Evolutionary conservation across 2,113 vertebrate genomes (phyloP).

Genomic region (Halcyon malimbica): DNA sequence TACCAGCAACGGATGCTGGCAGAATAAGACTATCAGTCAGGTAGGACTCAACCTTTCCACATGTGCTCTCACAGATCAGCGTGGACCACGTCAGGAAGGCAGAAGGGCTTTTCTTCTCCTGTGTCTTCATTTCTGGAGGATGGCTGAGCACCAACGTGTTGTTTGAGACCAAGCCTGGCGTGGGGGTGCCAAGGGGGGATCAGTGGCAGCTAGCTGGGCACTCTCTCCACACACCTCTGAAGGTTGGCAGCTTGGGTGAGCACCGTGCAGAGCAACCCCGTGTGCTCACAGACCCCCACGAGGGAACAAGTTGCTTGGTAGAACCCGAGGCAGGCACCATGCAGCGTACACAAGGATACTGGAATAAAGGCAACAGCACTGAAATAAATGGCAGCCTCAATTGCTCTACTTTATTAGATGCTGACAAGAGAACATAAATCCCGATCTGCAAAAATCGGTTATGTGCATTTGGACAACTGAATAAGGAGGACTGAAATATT

Average conservation of each 20-base stretch:
- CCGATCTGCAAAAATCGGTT: conserved; percentile 67
- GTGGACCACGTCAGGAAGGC: neutral
- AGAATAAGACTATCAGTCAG: accelerated
- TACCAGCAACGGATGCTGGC: neutral
- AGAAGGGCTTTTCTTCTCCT: neutral
- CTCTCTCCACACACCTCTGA: accelerated
- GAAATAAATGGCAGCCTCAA: conserved; percentile 54
- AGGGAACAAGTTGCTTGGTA: accelerated
- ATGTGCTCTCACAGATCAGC: accelerated
- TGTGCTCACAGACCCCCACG: accelerated
- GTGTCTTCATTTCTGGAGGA: neutral
- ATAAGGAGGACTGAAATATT: conserved; percentile 68
- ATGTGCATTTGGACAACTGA: conserved; percentile 70
- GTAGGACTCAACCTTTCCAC: neutral
- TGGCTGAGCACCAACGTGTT: neutral
- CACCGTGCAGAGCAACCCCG: accelerated
- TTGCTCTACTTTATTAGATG: conserved; percentile 66
- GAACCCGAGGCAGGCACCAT: neutral
- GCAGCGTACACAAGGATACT: neutral
- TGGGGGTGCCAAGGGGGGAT: no score
- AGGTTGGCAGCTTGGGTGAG: neutral
- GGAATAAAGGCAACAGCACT: conserved; percentile 45
- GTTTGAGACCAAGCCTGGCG: neutral
- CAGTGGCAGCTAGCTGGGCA: neutral
- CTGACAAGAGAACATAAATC: conserved; percentile 69